Evolutionary conservation across 2,797 vertebrate species (phyloP).

Genomic region (Lacerta bilineata): DNA sequence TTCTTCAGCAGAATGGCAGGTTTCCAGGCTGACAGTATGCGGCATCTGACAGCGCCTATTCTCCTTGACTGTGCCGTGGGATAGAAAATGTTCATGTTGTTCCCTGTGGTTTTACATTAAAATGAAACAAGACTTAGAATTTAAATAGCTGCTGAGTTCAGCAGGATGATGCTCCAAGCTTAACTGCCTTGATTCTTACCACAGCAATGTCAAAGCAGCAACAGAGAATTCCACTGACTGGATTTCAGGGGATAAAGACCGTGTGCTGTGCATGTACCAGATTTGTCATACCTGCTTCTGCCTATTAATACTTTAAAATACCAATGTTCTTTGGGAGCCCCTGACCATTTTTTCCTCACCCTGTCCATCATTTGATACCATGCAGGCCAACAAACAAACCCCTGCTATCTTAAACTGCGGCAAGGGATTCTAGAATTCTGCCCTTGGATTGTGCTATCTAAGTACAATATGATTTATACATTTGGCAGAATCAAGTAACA

Average conservation of each 20-base stretch:
- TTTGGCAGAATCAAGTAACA: background rate
- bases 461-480: background rate
- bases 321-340: background rate
- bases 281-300: conserved; percentile 13
- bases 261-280: background rate
- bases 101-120: conserved; percentile 57
- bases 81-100: conserved; percentile 65
- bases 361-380: background rate
- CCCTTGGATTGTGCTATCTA: background rate
- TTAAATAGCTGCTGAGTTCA: conserved; percentile 54
- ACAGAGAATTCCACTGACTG: background rate
- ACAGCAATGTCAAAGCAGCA: conserved; percentile 22
- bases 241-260: conserved; percentile 19
- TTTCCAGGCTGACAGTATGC: conserved; percentile 64
- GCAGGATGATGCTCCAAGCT: conserved; percentile 28
- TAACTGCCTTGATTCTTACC: conserved; percentile 42
- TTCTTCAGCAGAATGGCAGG: conserved; percentile 65
- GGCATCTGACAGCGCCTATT: conserved; percentile 65
- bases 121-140: conserved; percentile 55
- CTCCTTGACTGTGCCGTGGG: conserved; percentile 54
- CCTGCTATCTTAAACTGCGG: background rate
- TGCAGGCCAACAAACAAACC: background rate
- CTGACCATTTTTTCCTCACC: background rate
- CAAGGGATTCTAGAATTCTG: background rate
- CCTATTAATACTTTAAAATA: background rate